Base-by-base conservation (phyloP, 2,797 vertebrate species). In the Premnoplex brunnescens region DNA sequence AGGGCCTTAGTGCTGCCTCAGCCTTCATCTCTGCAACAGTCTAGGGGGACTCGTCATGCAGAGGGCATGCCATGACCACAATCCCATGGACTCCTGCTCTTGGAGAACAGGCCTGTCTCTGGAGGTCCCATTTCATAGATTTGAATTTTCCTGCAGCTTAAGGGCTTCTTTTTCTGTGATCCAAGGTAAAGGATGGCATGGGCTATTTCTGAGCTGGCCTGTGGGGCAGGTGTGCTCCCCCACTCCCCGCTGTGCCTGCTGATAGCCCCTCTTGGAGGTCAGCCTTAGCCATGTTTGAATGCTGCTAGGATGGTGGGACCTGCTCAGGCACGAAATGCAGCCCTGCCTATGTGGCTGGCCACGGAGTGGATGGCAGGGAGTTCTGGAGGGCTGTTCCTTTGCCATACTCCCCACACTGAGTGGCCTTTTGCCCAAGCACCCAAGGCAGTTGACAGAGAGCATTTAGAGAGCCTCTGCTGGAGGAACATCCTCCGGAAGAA, bases 331-430 rank as follows among this genome's bases (percentile, higher is more conserved):
- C 23, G 3, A 6, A 34, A 19, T 7, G 9, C n/a, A 59, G 44
- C n/a, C 39, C 46, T 56, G 43, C 1, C 2, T 1, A 3, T 0
- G 0, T 28, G 30, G 46, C 26, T 51, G 17, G 1, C 1, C 39
- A 23, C 30, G 74, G 28, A 39, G 8, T 21, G n/a, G 32, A 39
- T 23, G 41, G 44, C 27, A 14, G 7, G 41, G 64, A 54, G 16
- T 18, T 64, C 39, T 14, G 19, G 26, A 24, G 32, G 8, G 6
- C 14, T 3, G 0, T 32, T 26, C 0, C 3, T 48, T 19, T 27
- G 52, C n/a, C 1, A 0, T 2, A 2, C 8, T 46, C 12, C 30
- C 36, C 14, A 5, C 17, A 16, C 48, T 8, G 6, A 30, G 56
- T 3, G 22, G 9, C 48, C 44, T 52, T 36, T 56, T 85, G 52